phyloP scores from a whole-genome alignment of 2,113 vertebrate species.

The Hucho hucho region DNA sequence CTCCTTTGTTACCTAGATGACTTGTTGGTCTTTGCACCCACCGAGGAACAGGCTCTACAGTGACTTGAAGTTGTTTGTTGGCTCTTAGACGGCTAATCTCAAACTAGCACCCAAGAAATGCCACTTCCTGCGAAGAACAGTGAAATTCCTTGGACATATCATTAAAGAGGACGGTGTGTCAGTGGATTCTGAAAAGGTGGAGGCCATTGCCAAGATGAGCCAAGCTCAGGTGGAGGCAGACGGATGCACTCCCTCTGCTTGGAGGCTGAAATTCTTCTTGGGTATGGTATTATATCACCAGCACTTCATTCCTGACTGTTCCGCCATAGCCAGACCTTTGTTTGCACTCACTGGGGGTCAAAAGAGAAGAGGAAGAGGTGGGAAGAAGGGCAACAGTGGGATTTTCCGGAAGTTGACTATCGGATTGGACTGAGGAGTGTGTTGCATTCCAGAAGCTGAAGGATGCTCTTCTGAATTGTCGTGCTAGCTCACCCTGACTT shows the following conservation, averaged over 20 bases:
- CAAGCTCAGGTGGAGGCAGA: neutral
- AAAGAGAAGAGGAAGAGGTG: neutral
- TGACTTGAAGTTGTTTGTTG: neutral
- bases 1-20: slow-evolving; percentile 10
- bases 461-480: too few relatives aligned
- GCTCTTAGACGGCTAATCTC: neutral
- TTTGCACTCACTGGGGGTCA: slow-evolving; percentile 28
- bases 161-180: too few relatives aligned
- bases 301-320: slow-evolving; percentile 31
- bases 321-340: slow-evolving; percentile 4
- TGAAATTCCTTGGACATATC: slow-evolving; percentile 19
- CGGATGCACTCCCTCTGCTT: neutral
- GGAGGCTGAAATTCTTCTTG: slow-evolving; percentile 31
- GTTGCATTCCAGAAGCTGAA: neutral
- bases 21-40: too few relatives aligned
- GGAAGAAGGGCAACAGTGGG: neutral
- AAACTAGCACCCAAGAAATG: slow-evolving; percentile 13
- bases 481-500: too few relatives aligned
- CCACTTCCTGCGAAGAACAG: slow-evolving; percentile 2
- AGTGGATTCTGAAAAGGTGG: slow-evolving; percentile 11
- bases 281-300: slow-evolving; percentile 40
- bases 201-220: slow-evolving; percentile 6
- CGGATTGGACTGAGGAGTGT: slow-evolving; percentile 28
- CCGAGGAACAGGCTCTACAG: neutral
- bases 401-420: slow-evolving; percentile 3